Evolutionary conservation across 2,888 invertebrate genomes (phyloP), one percentile per base, ranked within the genome.

Genomic region (Plebejus argus): DNA sequence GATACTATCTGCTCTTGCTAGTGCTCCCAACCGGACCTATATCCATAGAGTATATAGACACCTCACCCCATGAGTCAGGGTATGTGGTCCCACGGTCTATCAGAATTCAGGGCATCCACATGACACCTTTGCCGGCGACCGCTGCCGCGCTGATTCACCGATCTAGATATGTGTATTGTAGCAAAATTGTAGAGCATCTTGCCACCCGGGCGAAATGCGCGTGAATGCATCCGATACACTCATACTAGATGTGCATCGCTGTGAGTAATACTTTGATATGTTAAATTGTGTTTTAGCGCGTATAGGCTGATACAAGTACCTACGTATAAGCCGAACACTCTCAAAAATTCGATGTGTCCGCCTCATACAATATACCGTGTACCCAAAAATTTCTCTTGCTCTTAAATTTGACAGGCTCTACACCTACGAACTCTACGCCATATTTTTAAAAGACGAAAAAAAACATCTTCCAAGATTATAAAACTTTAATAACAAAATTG

Each of bases 121-220:
- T 15, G 28, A 33, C 28, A 28, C 53, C 1, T 53, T 53, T 18
- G 28, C 28, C 28, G 28, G 1, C 66, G 1, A 15, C 66, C 66
- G 66, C 66, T 35, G 35, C 35, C 35, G 35, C 66, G 12, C 66
- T 66, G 66, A 66, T 28, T 66, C 66, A 66, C 28, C 66, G 66
- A 66, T 66, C 28, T 66, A 66, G 66, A 66, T 66, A 66, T 66
- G 66, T 12, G 15, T 12, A 28, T 28, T 28, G 28, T 28, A 1
- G 28, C 28, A 4, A 15, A 5, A 15, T 6, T 33, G 66, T 12
- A 12, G 28, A 4, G 1, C 15, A 15, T 66, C 28, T 33, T 15
- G 28, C 66, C 66, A 66, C 28, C 66, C 28, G 66, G 6, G 61
- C 61, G 61, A 61, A 33, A 28, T 28, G 66, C 4, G 12, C 66